phyloP scores from a whole-genome alignment of 2,113 vertebrate species.

The Psittacus erithacus region DNA sequence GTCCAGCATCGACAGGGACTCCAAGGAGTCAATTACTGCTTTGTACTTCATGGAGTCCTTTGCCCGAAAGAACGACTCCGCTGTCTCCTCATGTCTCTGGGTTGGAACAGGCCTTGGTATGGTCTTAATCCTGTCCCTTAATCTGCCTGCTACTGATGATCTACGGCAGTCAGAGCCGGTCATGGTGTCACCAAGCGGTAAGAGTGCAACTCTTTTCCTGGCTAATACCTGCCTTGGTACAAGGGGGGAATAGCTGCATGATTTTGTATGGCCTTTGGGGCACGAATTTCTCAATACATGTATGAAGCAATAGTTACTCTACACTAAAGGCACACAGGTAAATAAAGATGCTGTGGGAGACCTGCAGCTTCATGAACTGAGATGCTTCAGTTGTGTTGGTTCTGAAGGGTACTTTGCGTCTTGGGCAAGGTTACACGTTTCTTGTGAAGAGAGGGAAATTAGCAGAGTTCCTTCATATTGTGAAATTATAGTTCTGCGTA shows the following conservation, averaged over 20 bases:
- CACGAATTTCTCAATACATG: background rate
- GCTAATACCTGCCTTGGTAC: background rate
- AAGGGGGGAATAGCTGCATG: background rate
- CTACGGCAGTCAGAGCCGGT: slow-evolving; percentile 88
- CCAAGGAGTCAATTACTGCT: slow-evolving; percentile 93
- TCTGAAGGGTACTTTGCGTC: background rate
- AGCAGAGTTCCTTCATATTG: background rate
- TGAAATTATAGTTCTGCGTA: background rate
- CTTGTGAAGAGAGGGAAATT: background rate
- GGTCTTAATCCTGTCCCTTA: slow-evolving; percentile 89
- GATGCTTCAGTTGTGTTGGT: background rate
- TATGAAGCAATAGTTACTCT: background rate
- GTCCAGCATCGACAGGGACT: slow-evolving; percentile 96
- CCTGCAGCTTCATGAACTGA: background rate
- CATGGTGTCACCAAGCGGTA: slow-evolving; percentile 88
- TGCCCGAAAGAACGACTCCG: slow-evolving; percentile 83
- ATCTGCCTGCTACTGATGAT: slow-evolving; percentile 86
- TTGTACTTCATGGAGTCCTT: slow-evolving; percentile 94
- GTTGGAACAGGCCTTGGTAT: slow-evolving; percentile 95
- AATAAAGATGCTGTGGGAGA: background rate
- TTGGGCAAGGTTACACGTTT: background rate
- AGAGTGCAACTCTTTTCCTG: slow-evolving; percentile 50
- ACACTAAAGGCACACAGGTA: background rate
- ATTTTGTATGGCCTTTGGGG: background rate
- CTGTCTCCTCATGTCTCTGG: slow-evolving; percentile 90